Conservation (phyloP, 2,888 invertebrate species). For the Nymphalis c-album region DNA sequence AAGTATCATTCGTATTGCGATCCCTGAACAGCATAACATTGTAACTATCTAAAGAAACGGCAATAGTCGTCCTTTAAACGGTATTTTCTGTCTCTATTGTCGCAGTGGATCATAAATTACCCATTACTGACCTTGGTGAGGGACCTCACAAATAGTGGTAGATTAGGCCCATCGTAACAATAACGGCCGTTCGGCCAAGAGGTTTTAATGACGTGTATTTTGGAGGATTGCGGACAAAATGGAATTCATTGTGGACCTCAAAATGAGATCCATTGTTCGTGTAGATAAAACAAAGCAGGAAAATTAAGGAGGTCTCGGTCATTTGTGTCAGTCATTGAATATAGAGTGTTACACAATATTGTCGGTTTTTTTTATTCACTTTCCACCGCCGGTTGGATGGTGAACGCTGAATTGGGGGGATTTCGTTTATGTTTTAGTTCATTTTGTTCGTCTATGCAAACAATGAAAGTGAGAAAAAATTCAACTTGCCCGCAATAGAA, state of each 20-base stretch:
- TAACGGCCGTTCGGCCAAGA: constrained; percentile 39
- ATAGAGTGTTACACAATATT: constrained; percentile 63
- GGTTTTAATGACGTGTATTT: constrained; percentile 72
- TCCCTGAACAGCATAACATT: neutral
- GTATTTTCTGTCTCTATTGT: constrained; percentile 1
- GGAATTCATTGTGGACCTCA: constrained; percentile 71
- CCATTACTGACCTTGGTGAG: constrained; percentile 27
- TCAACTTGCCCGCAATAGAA: constrained; percentile 17
- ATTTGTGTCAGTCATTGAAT: constrained; percentile 66
- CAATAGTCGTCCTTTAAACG: neutral
- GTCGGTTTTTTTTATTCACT: constrained; percentile 51
- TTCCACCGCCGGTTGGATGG: constrained; percentile 21
- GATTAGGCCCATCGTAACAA: constrained; percentile 38
- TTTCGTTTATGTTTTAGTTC: constrained; percentile 20
- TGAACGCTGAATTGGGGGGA: constrained; percentile 1
- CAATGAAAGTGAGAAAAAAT: constrained; percentile 25
- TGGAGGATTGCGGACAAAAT: constrained; percentile 67
- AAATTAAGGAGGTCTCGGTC: constrained; percentile 66
- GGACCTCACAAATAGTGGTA: constrained; percentile 40
- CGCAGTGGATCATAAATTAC: constrained; percentile 15
- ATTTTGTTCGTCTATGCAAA: constrained; percentile 21
- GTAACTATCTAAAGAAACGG: neutral
- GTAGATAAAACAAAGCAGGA: constrained; percentile 75
- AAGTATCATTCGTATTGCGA: too few relatives aligned
- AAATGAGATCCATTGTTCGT: constrained; percentile 75